A percentile compares a stretch with the other conserved stretches of the same genome.
Conservation (phyloP, 2,113 vertebrate genomes). For the Heterotilapia buettikoferi region DNA sequence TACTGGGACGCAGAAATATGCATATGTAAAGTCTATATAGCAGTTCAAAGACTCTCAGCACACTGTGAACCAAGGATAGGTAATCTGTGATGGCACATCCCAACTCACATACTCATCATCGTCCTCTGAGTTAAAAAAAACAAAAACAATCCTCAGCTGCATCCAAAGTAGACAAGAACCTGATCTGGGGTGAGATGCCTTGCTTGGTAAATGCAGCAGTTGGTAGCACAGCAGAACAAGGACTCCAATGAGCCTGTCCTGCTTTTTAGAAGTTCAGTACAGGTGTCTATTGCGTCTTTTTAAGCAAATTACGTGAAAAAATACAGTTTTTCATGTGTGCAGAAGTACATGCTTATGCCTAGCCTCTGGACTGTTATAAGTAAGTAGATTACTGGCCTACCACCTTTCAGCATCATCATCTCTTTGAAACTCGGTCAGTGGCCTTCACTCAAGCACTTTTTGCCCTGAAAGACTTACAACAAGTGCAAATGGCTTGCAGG, state of each 20-base stretch:
- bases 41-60: background rate
- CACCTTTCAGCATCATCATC: background rate
- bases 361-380: background rate
- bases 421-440: background rate
- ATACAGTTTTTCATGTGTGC: background rate
- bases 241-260: background rate
- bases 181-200: background rate
- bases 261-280: background rate
- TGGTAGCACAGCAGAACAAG: background rate
- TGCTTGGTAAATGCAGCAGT: background rate
- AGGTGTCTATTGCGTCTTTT: background rate
- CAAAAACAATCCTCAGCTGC: background rate
- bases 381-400: background rate
- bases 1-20: background rate
- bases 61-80: background rate
- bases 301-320: background rate
- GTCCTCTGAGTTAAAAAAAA: background rate
- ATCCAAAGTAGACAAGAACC: background rate
- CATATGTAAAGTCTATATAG: background rate
- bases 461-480: background rate
- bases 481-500: background rate
- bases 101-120: background rate
- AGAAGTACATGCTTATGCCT: background rate
- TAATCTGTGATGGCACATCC: background rate
- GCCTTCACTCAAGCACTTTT: background rate